A percentile compares a stretch with the other conserved stretches of the same genome.
phyloP scores from a whole-genome alignment of 2,888 invertebrate species.

The Troides helena region DNA sequence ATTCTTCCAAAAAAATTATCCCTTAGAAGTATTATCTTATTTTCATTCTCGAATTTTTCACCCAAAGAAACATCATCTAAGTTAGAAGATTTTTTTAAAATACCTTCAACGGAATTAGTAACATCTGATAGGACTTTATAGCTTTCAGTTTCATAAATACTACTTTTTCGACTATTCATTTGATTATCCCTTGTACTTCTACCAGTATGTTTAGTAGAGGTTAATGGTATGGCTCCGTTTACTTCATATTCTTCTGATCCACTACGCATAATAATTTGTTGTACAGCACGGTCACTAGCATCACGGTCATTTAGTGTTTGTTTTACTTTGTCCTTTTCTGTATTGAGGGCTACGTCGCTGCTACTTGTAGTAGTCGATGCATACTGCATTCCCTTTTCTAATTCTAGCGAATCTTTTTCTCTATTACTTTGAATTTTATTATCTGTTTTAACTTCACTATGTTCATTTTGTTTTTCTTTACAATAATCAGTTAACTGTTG shows the following conservation, averaged over 20 bases:
- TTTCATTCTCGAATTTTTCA: constrained; percentile 50
- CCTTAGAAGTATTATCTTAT: constrained; percentile 48
- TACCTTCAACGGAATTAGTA: constrained; percentile 56
- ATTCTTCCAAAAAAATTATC: constrained; percentile 64
- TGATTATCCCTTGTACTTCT: constrained; percentile 65
- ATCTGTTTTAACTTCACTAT: constrained; percentile 37
- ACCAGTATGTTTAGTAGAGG: constrained; percentile 53
- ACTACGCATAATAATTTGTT: constrained; percentile 61
- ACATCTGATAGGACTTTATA: constrained; percentile 76
- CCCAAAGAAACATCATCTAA: constrained; percentile 53
- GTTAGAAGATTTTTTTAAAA: constrained; percentile 62
- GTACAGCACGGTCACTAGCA: constrained; percentile 54
- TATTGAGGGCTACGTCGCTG: constrained; percentile 48
- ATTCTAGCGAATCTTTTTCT: constrained; percentile 42
- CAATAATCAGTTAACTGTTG: constrained; percentile 54
- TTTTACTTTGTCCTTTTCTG: constrained; percentile 57
- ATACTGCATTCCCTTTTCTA: constrained; percentile 55
- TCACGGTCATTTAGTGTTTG: constrained; percentile 50
- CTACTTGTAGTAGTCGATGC: constrained; percentile 58
- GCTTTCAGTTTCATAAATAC: constrained; percentile 77
- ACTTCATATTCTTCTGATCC: constrained; percentile 54
- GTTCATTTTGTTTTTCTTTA: constrained; percentile 64
- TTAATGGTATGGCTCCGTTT: constrained; percentile 50
- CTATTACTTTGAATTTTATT: not conserved
- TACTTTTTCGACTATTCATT: constrained; percentile 64